Base-by-base conservation (phyloP, 2,888 invertebrate species). In the Cryptocephalus moraei region DNA sequence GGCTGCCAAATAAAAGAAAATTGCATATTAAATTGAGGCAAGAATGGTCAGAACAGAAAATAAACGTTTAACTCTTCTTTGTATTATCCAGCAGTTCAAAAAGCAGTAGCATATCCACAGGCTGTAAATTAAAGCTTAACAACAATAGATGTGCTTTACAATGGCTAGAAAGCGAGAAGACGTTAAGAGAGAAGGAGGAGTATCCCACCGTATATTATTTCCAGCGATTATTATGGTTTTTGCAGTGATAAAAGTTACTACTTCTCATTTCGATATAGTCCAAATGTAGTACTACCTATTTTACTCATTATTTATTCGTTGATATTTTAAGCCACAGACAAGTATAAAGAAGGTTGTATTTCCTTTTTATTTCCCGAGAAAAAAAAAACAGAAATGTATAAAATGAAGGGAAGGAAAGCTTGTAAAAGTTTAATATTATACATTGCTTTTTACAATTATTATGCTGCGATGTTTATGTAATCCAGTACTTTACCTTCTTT, bases 201-300 rank as follows among this genome's bases (percentile, higher is more conserved):
- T 52, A 32, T 47, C 40, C 48, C 43, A 51, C 57, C 56, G 56
- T 57, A 59, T 50, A 54, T 58, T 58, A 59, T 58, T 58, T 56
- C 43, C 51, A 47, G 54, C 56, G 57, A 59, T 58, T 57, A 59
- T 59, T 59, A 55, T 54, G 59, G 56, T 56, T 57, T 59, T 59
- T 56, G 51, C 55, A 46, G 53, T 53, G 56, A 55, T 56, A 54
- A 58, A 58, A 53, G 55, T 53, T 53, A 50, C 54, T 54, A 50
- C 47, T 48, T 49, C 47, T 50, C 52, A 56, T 54, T 58, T 54
- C 43, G 46, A 46, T 43, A 45, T 41, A 51, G 50, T 46, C 50
- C 45, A 43, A 47, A 51, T 51, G 43, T 47, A 49, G 43, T 42
- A 43, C 46, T 46, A 33, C 44, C 46, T 44, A 46, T 41, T 44